Conservation (phyloP, 2,797 vertebrate species). For the Sebastolobus alascanus region DNA sequence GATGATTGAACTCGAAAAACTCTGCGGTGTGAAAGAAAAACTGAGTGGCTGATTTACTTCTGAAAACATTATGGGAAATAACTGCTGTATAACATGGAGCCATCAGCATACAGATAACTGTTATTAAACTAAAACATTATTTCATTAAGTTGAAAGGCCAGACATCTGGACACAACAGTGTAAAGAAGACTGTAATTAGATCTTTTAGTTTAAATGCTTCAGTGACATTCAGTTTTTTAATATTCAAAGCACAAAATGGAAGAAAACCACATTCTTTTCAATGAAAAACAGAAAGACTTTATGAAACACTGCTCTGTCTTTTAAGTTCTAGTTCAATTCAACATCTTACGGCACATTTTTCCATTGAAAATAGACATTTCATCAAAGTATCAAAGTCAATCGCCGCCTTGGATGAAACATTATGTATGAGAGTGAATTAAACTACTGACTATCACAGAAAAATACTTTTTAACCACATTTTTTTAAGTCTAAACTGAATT, state of each 20-base stretch:
- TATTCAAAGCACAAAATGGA: not conserved
- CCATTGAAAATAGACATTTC: not conserved
- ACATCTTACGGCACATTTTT: constrained; percentile 3
- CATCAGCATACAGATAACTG: not conserved
- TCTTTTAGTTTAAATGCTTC: not conserved
- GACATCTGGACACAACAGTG: not conserved
- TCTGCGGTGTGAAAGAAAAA: constrained; percentile 12
- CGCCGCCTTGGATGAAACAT: not conserved
- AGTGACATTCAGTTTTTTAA: not conserved
- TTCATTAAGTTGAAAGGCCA: not conserved
- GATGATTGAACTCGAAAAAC: constrained; percentile 21
- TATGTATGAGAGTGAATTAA: not conserved
- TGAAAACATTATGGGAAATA: not conserved
- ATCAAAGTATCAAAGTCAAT: not conserved
- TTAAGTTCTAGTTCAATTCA: not conserved
- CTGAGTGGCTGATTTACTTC: not conserved
- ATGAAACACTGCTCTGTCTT: not conserved
- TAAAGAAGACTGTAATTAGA: not conserved
- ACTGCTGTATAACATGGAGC: not conserved
- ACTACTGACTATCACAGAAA: not conserved
- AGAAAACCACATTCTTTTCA: not conserved
- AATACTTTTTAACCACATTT: not conserved
- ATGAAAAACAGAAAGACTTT: not conserved
- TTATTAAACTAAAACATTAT: constrained; percentile 2
- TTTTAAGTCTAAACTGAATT: not conserved